Conservation (phyloP, 2,888 invertebrate genomes). For the Thereva nobilitata region DNA sequence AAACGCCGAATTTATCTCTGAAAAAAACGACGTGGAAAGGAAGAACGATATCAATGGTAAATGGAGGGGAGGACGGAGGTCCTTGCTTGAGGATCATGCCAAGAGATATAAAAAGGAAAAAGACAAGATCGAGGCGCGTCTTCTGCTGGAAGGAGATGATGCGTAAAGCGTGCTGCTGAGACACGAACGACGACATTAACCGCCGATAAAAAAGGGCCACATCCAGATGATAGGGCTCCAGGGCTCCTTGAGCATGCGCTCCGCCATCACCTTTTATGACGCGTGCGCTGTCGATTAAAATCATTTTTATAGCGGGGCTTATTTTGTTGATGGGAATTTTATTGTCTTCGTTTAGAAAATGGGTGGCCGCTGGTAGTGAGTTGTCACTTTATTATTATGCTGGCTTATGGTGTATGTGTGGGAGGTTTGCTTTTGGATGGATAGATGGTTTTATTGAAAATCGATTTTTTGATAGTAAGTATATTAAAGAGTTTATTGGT, state of each 20-base stretch:
- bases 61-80: background rate
- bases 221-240: constrained; percentile 18
- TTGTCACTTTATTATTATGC: too few species aligned
- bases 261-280: constrained; percentile 20
- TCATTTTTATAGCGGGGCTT: constrained; percentile 16
- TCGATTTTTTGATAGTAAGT: too few species aligned
- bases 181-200: constrained; percentile 28
- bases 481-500: too few species aligned
- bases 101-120: constrained; percentile 2
- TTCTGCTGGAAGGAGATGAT: constrained; percentile 12
- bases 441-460: too few species aligned
- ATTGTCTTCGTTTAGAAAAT: too few species aligned
- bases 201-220: constrained; percentile 18
- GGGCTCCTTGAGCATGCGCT: background rate
- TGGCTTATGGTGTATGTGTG: too few species aligned
- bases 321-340: too few species aligned
- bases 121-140: constrained; percentile 2
- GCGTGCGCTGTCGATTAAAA: constrained; percentile 32
- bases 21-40: constrained; percentile 10
- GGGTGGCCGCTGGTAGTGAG: too few species aligned
- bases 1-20: constrained; percentile 24
- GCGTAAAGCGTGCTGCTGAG: constrained; percentile 28
- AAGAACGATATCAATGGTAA: background rate
- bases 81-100: background rate
- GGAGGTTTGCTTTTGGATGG: too few species aligned